Evolutionary conservation across 2,888 invertebrate genomes (phyloP), one percentile per base, ranked within the genome.

Genomic region (Prosapia bicincta): DNA sequence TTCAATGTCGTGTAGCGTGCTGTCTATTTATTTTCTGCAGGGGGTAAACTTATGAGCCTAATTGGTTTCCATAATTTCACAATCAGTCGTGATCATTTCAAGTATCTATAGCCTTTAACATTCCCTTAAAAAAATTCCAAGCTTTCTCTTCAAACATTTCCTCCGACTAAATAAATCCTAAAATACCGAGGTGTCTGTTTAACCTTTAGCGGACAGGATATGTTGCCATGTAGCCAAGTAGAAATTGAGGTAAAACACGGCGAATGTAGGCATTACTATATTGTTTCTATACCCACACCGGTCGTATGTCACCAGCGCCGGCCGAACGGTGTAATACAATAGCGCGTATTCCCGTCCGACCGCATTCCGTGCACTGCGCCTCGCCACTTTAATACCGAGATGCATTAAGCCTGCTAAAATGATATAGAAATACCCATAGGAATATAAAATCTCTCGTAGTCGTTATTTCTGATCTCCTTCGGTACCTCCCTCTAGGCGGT

Each of bases 351-450:
- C n/a, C 30, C 30, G 69, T 69, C 69, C 25, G 20, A 30, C 69
- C 26, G 69, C 69, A 28, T 23, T 26, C 69, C 69, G 30, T 28
- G 54, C 20, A 13, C n/a, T 20, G 38, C 38, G 38, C 38, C 38
- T 38, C 15, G 38, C 38, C 9, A 38, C 15, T 38, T 26, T 68
- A 68, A 28, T 32, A 28, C 69, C 38, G 38, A 65, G 66, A 72
- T 72, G 66, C 72, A 72, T 72, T 13, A 38, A 73, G 38, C 68
- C 76, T 76, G 72, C 72, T 76, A 72, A 76, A 76, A 69, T 76
- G 76, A 76, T 76, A 76, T 76, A 76, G 76, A 72, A 76, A 68
- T 69, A 43, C 68, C 68, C 66, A 72, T 72, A 72, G 72, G 67
- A 72, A 66, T 72, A 72, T 72, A 72, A 72, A 72, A 72, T 72